Evolutionary conservation across 1,140 invertebrate genomes (phyloP), one percentile per base, ranked within the genome.

Genomic region (Drosophila fuyamai): DNA sequence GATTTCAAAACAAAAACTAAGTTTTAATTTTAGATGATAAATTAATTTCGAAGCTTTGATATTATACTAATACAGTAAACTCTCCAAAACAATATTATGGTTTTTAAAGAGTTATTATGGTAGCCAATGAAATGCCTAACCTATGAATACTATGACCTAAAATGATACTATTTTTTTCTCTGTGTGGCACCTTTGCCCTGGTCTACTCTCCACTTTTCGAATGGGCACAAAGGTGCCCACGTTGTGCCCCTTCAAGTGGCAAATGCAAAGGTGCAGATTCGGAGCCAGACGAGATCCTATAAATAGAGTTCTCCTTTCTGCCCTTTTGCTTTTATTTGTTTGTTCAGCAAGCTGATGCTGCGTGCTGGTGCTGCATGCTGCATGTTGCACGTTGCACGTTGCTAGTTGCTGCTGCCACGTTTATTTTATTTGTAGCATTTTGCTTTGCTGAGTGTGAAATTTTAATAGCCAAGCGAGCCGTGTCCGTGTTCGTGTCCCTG

Each of bases 381-480:
- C 71, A 66, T 16, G 70, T 50, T 66, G 53, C 71, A 60, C 73
- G 66, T 54, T 55, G 56, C 63, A 18, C 8, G 41, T 40, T 50
- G 63, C 59, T 51, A 50, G 16, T 44, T 40, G 51, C 56, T 32
- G 53, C 78, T 58, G 78, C 79, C 81, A 88, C 83, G 83, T 89
- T 89, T 79, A 79, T 83, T 83, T 88, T 88, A 89, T 88, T 89
- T 89, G 83, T 88, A 89, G 84, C 79, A 80, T 88, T 79, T 89
- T 82, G 84, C 83, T 80, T 89, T 86, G 83, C 82, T 83, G 83
- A 88, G 83, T 88, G 83, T 89, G 84, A 88, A 88, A 88, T 89
- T 88, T 88, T 88, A 88, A 88, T 88, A 88, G 83, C 84, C 79
- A 83, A 83, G 80, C 84, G 84, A 88, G 79, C 82, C 82, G 83